phyloP scores from a whole-genome alignment of 2,888 invertebrate genomes.

The Scelioninae gen. 1 region DNA sequence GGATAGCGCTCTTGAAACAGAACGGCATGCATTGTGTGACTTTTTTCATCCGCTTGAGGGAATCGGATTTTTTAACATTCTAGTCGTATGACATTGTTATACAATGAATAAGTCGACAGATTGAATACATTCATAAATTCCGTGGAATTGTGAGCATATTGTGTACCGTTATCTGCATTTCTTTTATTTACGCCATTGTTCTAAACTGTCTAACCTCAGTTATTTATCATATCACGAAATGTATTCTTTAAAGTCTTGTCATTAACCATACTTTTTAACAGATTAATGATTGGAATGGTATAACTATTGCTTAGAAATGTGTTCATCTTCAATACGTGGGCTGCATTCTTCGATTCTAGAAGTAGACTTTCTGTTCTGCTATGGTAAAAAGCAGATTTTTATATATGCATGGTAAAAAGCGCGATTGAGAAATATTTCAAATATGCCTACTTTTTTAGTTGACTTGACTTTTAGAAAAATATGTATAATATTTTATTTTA shows the following conservation, averaged over 20 bases:
- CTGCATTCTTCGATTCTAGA: conserved; percentile 5
- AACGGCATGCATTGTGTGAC: neutral
- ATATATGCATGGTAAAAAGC: neutral
- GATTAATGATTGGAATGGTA: neutral
- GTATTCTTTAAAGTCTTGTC: neutral
- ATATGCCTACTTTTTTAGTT: conserved; percentile 11
- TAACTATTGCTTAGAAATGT: neutral
- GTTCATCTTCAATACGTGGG: neutral
- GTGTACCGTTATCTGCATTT: conserved; percentile 36
- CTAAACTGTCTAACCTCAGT: conserved; percentile 9
- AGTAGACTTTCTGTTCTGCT: too few relatives aligned
- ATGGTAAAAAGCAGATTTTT: conserved; percentile 38
- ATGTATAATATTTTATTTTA: conserved; percentile 29
- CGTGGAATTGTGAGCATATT: conserved; percentile 39
- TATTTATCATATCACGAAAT: conserved; percentile 9
- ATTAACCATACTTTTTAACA: neutral
- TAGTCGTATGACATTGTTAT: conserved; percentile 31
- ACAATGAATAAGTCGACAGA: conserved; percentile 39
- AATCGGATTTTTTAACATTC: conserved; percentile 7
- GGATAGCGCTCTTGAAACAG: too few relatives aligned
- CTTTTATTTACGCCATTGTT: conserved; percentile 34
- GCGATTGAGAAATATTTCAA: conserved; percentile 20
- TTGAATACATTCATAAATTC: conserved; percentile 51
- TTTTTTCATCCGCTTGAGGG: neutral
- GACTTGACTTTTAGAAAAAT: conserved; percentile 17